phyloP scores from a whole-genome alignment of 2,888 invertebrate species.

The Tuberolachnus salignus region DNA sequence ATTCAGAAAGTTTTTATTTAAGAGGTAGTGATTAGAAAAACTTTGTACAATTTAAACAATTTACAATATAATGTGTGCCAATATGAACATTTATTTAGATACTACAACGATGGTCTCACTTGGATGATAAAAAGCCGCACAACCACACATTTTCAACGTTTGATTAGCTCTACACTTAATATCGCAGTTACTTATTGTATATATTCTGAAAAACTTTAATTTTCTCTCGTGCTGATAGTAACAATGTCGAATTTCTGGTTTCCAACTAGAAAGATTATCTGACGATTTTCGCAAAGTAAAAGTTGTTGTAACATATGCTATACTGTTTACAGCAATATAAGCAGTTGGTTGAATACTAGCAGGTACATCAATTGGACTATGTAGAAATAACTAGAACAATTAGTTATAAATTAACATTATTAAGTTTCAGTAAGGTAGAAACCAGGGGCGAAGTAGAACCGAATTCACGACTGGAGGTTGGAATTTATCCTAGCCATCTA shows the following conservation, averaged over 20 bases:
- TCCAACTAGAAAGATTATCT: conserved; percentile 57
- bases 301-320: conserved; percentile 46
- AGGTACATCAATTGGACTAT: conserved; percentile 61
- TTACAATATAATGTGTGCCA: no score
- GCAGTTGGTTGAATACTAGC: conserved; percentile 51
- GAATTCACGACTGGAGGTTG: no score
- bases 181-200: conserved; percentile 59
- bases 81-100: no score
- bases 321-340: conserved; percentile 57
- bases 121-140: conserved; percentile 58
- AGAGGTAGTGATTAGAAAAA: no score
- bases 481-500: no score
- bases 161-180: conserved; percentile 59
- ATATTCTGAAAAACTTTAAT: conserved; percentile 58
- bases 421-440: no score
- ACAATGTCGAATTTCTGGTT: conserved; percentile 58
- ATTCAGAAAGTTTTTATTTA: no score
- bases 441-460: no score
- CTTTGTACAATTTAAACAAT: no score
- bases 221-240: conserved; percentile 59
- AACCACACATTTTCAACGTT: conserved; percentile 58
- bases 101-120: conserved; percentile 52
- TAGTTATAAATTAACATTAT: neutral
- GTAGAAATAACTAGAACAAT: conserved; percentile 60
- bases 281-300: conserved; percentile 49